These are phyloP conservation scores for Cheilosia vulpina DNA, from an alignment of 2,888 invertebrate genomes.

Conservation along the genomic window DNA sequence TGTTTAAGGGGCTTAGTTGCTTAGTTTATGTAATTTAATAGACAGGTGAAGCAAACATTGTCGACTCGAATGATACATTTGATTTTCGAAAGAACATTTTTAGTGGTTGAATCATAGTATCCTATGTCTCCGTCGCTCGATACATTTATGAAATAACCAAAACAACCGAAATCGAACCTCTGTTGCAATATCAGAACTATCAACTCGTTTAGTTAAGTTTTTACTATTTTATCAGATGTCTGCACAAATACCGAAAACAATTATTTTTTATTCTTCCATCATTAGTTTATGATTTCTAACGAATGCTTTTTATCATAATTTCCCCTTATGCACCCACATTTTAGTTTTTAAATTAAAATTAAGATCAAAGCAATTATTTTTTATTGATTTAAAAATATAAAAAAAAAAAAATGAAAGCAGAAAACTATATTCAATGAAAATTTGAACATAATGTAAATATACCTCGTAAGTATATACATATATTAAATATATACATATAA, in stretches of 20 bases:
- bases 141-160: not conserved
- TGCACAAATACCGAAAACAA: too few relatives aligned
- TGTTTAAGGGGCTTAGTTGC: not conserved
- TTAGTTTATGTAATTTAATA: not conserved
- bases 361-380: constrained; percentile 30
- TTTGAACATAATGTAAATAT: constrained; percentile 47
- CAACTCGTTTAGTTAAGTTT: constrained; percentile 1
- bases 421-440: not conserved
- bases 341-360: not conserved
- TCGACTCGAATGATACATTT: too few relatives aligned
- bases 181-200: constrained; percentile 2
- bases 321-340: constrained; percentile 3
- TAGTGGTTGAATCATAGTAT: too few relatives aligned
- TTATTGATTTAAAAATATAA: constrained; percentile 2
- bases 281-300: not conserved
- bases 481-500: constrained; percentile 2
- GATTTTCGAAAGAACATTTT: too few relatives aligned
- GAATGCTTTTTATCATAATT: constrained; percentile 10
- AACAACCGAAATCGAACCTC: not conserved
- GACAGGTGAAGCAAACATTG: too few relatives aligned
- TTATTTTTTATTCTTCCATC: constrained; percentile 10
- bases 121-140: not conserved
- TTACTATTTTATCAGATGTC: too few relatives aligned
- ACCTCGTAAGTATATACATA: constrained; percentile 39
- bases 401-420: not conserved